These are phyloP conservation scores for Microctonus brassicae DNA, from an alignment of 2,888 invertebrate genomes.

Conservation along the genomic window DNA sequence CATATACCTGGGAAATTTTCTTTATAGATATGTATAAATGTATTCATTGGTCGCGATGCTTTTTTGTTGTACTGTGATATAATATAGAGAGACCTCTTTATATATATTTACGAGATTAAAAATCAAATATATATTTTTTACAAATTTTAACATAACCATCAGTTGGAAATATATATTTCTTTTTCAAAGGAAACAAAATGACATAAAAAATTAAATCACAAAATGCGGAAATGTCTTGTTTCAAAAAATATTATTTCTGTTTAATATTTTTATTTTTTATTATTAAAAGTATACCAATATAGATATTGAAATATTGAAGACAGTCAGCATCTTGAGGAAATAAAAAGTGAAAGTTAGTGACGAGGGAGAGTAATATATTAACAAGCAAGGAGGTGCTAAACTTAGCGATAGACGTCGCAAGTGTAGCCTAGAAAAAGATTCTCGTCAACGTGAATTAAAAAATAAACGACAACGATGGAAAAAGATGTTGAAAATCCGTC, in stretches of 20 bases:
- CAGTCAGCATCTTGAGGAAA: not conserved
- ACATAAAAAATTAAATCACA: not conserved
- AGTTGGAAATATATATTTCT: too few relatives aligned
- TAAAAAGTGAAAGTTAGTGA: conserved; percentile 7
- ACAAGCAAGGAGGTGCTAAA: conserved; percentile 43
- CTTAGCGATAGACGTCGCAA: conserved; percentile 36
- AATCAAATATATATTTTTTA: not conserved
- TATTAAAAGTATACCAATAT: not conserved
- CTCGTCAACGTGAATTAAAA: conserved; percentile 3
- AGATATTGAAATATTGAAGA: not conserved
- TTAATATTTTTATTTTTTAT: not conserved
- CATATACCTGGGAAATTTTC: not conserved
- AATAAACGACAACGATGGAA: not conserved
- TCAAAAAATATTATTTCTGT: not conserved
- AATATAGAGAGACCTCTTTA: not conserved
- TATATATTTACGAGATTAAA: not conserved
- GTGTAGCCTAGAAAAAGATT: conserved; percentile 4
- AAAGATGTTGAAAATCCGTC: not conserved
- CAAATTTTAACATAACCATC: too few relatives aligned
- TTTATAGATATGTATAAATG: not conserved
- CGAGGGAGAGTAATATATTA: not conserved
- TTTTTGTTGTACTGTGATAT: not conserved
- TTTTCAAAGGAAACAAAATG: not conserved
- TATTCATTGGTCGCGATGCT: conserved; percentile 1
- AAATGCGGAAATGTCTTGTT: not conserved